These are phyloP conservation scores for Pithys albifrons DNA, from an alignment of 2,113 vertebrate genomes.

Conservation along the genomic window DNA sequence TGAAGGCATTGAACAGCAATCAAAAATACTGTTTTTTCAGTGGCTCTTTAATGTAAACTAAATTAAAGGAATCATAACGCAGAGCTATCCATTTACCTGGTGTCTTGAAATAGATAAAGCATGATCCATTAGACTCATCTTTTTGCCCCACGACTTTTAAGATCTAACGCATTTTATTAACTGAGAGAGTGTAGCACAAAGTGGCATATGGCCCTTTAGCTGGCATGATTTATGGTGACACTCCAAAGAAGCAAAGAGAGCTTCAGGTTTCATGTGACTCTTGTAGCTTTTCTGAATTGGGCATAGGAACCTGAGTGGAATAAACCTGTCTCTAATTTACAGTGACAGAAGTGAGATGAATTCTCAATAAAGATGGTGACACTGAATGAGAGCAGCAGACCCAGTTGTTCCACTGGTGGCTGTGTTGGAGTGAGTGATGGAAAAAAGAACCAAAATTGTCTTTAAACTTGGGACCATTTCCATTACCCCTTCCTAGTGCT, in stretches of 20 bases:
- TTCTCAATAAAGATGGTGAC: background rate
- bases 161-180: slow-evolving; percentile 9
- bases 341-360: background rate
- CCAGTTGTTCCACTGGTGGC: background rate
- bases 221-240: slow-evolving; percentile 33
- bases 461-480: background rate
- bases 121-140: background rate
- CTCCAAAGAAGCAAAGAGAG: slow-evolving; percentile 10
- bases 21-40: background rate
- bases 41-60: background rate
- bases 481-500: background rate
- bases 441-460: background rate
- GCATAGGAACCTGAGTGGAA: background rate
- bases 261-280: background rate
- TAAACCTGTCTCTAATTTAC: background rate
- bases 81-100: background rate
- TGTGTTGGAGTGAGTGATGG: background rate
- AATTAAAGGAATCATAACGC: background rate
- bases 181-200: slow-evolving; percentile 7
- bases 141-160: background rate
- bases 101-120: slow-evolving; percentile 15
- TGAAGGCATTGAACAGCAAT: background rate
- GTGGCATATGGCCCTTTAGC: slow-evolving; percentile 23
- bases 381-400: background rate
- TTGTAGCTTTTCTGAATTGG: background rate